These are phyloP conservation scores for Agrochola lota DNA, from an alignment of 2,888 invertebrate species.

Conservation along the genomic window DNA sequence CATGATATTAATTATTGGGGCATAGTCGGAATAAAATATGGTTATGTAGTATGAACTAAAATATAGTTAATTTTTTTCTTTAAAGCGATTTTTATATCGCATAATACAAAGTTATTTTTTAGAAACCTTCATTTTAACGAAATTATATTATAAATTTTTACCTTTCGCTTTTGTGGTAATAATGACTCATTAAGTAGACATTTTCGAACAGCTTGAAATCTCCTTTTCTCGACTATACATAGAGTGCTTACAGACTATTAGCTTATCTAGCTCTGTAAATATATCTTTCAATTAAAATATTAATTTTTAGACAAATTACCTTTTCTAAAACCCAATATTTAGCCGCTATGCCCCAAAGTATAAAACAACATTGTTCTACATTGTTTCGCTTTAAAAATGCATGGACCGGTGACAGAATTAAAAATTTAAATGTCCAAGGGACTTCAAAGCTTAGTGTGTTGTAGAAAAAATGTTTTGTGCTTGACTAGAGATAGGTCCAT, in stretches of 20 bases:
- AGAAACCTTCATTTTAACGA: not conserved
- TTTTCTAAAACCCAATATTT: constrained; percentile 39
- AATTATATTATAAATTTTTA: not conserved
- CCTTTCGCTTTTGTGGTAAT: constrained; percentile 8
- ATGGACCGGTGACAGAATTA: constrained; percentile 86
- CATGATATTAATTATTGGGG: constrained; percentile 63
- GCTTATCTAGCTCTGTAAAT: constrained; percentile 47
- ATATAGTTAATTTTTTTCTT: not conserved
- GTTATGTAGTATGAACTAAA: not conserved
- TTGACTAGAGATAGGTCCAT: constrained; percentile 74
- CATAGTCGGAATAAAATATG: constrained; percentile 54
- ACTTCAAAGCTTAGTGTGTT: constrained; percentile 86
- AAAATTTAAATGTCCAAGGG: constrained; percentile 75
- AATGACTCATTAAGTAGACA: constrained; percentile 11
- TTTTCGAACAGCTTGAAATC: constrained; percentile 2
- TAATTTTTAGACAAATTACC: not conserved
- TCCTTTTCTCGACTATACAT: not conserved
- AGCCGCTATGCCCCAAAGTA: constrained; percentile 63
- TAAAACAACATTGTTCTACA: constrained; percentile 63
- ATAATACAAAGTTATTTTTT: not conserved
- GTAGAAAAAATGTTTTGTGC: constrained; percentile 85
- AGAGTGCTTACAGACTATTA: constrained; percentile 24
- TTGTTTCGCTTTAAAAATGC: constrained; percentile 82
- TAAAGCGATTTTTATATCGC: not conserved
- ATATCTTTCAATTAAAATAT: constrained; percentile 10